These are phyloP conservation scores for Clarias pachynema DNA, from an alignment of 2,797 vertebrate genomes.

Conservation along the genomic window DNA sequence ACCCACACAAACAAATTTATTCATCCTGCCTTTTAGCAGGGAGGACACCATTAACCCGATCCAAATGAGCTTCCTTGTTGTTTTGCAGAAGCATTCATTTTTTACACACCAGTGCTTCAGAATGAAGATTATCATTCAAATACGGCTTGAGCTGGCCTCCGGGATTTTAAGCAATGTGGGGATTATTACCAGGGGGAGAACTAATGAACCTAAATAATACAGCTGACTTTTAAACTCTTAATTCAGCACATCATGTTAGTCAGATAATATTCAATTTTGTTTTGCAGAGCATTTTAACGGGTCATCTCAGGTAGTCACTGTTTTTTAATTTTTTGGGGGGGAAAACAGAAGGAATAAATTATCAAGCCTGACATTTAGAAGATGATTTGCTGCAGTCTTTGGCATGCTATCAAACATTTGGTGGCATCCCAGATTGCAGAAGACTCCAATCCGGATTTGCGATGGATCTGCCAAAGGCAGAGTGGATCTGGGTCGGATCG, in stretches of 20 bases:
- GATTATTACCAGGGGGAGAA: conserved; percentile 39
- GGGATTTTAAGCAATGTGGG: conserved; percentile 27
- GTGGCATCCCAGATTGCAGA: no score
- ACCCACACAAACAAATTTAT: conserved; percentile 39
- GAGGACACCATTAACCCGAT: conserved; percentile 58
- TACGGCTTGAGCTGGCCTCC: conserved; percentile 16
- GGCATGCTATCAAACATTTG: not conserved
- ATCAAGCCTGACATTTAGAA: conserved; percentile 15
- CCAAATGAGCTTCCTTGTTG: conserved; percentile 51
- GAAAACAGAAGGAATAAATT: conserved; percentile 3
- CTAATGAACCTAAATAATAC: conserved; percentile 6
- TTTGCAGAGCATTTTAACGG: not conserved
- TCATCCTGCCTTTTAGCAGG: conserved; percentile 43
- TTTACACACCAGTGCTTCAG: conserved; percentile 40
- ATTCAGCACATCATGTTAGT: not conserved
- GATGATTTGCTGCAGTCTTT: not conserved
- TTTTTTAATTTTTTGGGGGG: no score
- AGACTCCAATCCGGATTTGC: no score
- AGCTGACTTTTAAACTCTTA: not conserved
- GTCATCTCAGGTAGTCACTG: not conserved
- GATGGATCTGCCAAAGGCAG: no score
- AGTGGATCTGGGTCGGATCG: no score
- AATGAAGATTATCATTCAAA: conserved; percentile 50
- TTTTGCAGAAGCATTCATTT: conserved; percentile 40
- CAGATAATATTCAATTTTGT: conserved; percentile 22